Conservation (phyloP, 2,888 invertebrate genomes). For the Papilio protenor region DNA sequence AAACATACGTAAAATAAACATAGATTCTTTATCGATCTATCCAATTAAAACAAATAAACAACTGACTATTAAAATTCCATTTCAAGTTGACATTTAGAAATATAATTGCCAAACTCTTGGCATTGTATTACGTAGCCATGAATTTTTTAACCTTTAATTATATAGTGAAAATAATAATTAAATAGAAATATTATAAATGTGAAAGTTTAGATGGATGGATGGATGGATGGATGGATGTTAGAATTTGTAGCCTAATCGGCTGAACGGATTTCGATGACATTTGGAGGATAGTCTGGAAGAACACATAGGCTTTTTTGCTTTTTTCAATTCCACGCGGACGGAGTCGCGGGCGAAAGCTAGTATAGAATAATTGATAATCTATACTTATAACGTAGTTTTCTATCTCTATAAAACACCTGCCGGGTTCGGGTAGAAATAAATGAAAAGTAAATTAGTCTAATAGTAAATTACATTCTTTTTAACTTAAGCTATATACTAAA, state of each 20-base stretch:
- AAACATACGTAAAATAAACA: not conserved
- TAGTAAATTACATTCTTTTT: not conserved
- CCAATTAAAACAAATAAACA: not conserved
- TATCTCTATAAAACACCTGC: not conserved
- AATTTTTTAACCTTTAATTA: not conserved
- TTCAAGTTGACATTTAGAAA: not conserved
- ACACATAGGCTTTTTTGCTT: too few relatives aligned
- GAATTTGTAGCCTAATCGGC: too few relatives aligned
- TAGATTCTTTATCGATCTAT: not conserved
- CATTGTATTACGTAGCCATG: not conserved
- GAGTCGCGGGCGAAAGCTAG: too few relatives aligned
- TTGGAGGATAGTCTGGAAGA: too few relatives aligned
- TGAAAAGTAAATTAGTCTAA: not conserved
- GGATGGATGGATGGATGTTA: too few relatives aligned
- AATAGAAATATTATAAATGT: too few relatives aligned
- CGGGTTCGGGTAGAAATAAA: not conserved
- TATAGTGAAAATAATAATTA: not conserved
- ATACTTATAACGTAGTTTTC: not conserved
- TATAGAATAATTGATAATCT: not conserved
- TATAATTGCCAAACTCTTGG: not conserved
- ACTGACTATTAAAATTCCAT: conserved; percentile 7
- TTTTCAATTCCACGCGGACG: too few relatives aligned
- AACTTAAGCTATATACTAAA: not conserved
- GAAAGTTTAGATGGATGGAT: too few relatives aligned
- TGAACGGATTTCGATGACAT: too few relatives aligned